Base-by-base conservation (phyloP, 2,113 vertebrate genomes). In the Lasiurus borealis region DNA sequence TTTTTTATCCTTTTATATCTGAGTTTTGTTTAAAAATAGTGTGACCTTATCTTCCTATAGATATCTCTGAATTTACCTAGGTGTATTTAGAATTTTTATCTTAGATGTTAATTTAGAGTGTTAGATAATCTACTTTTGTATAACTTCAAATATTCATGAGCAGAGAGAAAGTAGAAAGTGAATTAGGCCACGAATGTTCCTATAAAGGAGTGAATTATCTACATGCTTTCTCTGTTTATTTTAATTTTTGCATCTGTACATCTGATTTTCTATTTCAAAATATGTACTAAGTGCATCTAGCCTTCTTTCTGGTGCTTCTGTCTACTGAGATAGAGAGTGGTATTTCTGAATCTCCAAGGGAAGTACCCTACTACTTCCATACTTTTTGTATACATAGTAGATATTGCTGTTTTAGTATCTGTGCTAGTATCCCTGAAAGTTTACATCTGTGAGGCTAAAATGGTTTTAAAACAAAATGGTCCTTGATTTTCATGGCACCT, bases 1-100 rank as follows among this genome's bases (percentile, higher is more conserved):
- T 73, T 59, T 89, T 75, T 40, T 11, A 69, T 25, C 18, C 48
- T 88, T 71, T 85, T 80, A 12, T 23, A 72, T 48, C 57, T 86
- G 13, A 73, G 31, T 88, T 94, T 94, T 80, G n/a, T 73, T 78
- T 85, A 78, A 12, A 80, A 92, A 34, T 23, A 54, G 25, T 71
- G 27, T 46, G 29, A 4, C 6, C 31, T 0, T 31, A 40, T 72
- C 8, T 83, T 84, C 31, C 8, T 48, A 16, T 31, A 50, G n/a
- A 44, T 50, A 15, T n/a, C 19, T 68, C 6, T 80, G 9, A 52
- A 46, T n/a, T 46, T 88, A 77, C 23, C 8, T 29, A 23, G 4
- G 13, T 71, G 27, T 57, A 4, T 84, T 36, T 76, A 44, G 8
- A 46, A 84, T 46, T 76, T 10, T 77, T 59, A 21, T 88, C 14